Evolutionary conservation across 1,140 invertebrate species (phyloP), one percentile per base, ranked within the genome.

Genomic region (Pogonomyrmex californicus): DNA sequence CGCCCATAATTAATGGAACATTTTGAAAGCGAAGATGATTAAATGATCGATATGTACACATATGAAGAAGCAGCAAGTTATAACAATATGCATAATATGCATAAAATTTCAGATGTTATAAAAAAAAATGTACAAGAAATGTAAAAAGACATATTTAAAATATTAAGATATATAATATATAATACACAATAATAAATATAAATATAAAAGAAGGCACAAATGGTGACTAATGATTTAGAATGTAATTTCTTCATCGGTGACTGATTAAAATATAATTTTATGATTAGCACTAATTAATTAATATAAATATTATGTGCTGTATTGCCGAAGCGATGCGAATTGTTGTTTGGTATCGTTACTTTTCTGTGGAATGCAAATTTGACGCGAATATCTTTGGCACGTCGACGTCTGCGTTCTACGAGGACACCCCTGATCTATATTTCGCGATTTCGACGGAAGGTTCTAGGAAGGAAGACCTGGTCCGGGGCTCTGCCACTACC

Each of bases 341-440:
- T 41, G 23, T 68, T 2, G 14, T n/a, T 58, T 23, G 9, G 10
- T 49, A 41, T 58, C 54, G 17, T 58, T 49, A 30, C 60, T 58
- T 81, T 30, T 49, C 63, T 3, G 30, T 17, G 36, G 49, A 77
- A 65, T 78, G 73, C 38, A 14, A 44, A 76, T 85, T n/a, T 17
- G 44, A 78, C 36, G 82, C 38, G 41, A 85, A 65, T 62, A 63
- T 60, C 54, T 75, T 75, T 83, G 62, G 54, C 78, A 47, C 17
- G 38, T 30, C 41, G 41, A 47, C 47, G 77, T 41, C 4, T 10
- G 23, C 12, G 77, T 17, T 60, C 66, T 60, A 4, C 66, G 66
- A 23, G 51, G 51, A 56, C 49, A 65, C 41, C 62, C 79, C 47
- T 47, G 79, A 36, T 60, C 79, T 47, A 83, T 54, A 83, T 83